Base-by-base conservation (phyloP, 2,888 invertebrate genomes). In the Euphydryas editha region DNA sequence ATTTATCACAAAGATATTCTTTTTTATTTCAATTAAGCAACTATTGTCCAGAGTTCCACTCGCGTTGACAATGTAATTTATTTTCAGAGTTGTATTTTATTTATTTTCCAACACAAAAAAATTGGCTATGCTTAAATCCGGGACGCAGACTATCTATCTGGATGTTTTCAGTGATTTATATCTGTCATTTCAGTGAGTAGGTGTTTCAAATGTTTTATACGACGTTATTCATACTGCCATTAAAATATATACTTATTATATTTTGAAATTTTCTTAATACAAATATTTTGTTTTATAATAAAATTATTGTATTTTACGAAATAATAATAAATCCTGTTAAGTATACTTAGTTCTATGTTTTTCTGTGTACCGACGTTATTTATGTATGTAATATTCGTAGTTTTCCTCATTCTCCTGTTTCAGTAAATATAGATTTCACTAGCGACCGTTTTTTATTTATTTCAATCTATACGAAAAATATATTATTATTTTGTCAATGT, bases 11-110 rank as follows among this genome's bases (percentile, higher is more conserved):
- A 51, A 57, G 15, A 44, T 15, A 39, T 39, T 18, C 21, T 36
- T 46, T 73, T 77, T 73, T 71, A 54, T 71, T 64, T 73, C 73
- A 72, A 72, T 72, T 68, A 70, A 70, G 70, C 64, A 66, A 70
- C 64, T 67, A 63, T 70, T 68, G 68, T 70, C 67, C 64, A 64
- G 59, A 62, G 64, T 51, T 68, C 68, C 49, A 65, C 60, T 67
- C 58, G 57, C 69, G 69, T 70, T 68, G 71, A 70, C 71, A 73
- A 68, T 30, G 60, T 70, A 62, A 70, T 73, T 73, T 71, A 71
- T 70, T 70, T 65, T 61, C 70, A 61, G 37, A 59, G 39, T 56
- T 68, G 69, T 67, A 60, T 68, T 73, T 71, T 73, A 71, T 73
- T 71, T 73, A 71, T 73, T 71, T 73, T 63, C 65, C 56, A 46